phyloP scores from a whole-genome alignment of 2,797 vertebrate species.

The Falco rusticolus region DNA sequence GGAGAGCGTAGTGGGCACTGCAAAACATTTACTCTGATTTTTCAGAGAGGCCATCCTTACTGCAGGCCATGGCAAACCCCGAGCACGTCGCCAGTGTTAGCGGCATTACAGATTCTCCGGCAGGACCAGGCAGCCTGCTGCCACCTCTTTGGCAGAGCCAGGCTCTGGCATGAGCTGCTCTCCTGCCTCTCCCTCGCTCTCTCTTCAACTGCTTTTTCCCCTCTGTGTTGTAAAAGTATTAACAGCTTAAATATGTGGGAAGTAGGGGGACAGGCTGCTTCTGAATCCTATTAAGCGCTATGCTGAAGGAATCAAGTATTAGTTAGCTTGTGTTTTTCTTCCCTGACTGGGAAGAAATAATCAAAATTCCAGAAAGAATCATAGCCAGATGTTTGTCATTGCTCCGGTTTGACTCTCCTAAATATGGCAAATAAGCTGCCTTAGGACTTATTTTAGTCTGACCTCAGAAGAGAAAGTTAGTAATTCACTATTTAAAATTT shows the following conservation, averaged over 20 bases:
- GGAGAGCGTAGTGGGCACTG: background rate
- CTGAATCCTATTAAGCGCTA: constrained; percentile 42
- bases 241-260: constrained; percentile 56
- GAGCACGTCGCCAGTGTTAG: accelerated
- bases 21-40: background rate
- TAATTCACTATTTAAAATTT: constrained; percentile 63
- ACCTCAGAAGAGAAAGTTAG: constrained; percentile 72
- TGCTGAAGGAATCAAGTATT: background rate
- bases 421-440: constrained; percentile 73
- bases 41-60: background rate
- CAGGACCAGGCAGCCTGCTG: background rate
- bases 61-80: accelerated
- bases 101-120: accelerated
- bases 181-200: background rate
- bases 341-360: constrained; percentile 68
- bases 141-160: background rate
- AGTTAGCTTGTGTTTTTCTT: constrained; percentile 62
- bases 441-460: constrained; percentile 68
- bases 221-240: constrained; percentile 28
- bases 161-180: background rate
- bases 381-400: constrained; percentile 78
- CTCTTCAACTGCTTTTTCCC: background rate
- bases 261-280: constrained; percentile 41
- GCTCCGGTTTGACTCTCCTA: constrained; percentile 61
- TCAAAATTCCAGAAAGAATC: constrained; percentile 78